phyloP scores from a whole-genome alignment of 2,888 invertebrate species.

The Ashinkailepas kermadecensis region DNA sequence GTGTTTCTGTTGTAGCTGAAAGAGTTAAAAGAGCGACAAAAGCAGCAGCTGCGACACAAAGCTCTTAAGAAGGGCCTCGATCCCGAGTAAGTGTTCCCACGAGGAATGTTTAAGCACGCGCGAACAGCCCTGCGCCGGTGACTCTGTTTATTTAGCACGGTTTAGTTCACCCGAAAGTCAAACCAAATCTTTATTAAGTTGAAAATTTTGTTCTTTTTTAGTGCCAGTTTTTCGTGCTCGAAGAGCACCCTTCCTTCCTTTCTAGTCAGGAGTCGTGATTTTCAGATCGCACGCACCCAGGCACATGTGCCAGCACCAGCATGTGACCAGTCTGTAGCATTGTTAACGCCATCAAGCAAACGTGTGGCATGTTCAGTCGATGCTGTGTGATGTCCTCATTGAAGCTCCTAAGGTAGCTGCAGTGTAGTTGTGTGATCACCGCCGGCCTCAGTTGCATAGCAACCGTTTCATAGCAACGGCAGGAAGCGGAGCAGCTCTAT shows the following conservation, averaged over 20 bases:
- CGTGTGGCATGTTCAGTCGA: no score
- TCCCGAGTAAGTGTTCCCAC: constrained; percentile 33
- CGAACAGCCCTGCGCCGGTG: background rate
- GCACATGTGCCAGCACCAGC: no score
- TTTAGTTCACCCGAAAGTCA: background rate
- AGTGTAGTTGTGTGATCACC: no score
- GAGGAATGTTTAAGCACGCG: background rate
- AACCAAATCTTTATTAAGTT: background rate
- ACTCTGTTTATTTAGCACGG: background rate
- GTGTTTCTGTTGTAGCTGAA: constrained; percentile 32
- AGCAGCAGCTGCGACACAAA: constrained; percentile 35
- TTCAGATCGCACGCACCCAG: no score
- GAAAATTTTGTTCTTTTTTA: background rate
- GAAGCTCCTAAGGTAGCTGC: no score
- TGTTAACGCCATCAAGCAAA: no score
- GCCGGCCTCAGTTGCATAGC: no score
- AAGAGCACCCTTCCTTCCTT: background rate
- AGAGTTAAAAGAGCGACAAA: constrained; percentile 35
- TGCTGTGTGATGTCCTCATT: no score
- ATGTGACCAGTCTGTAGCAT: no score
- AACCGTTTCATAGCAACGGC: no score
- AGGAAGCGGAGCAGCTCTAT: no score
- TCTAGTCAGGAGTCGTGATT: no score
- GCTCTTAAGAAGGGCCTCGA: constrained; percentile 35
- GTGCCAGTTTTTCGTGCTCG: background rate